A percentile compares a stretch with the other conserved stretches of the same genome.
phyloP scores from a whole-genome alignment of 2,113 vertebrate genomes.

The Nasalis larvatus region DNA sequence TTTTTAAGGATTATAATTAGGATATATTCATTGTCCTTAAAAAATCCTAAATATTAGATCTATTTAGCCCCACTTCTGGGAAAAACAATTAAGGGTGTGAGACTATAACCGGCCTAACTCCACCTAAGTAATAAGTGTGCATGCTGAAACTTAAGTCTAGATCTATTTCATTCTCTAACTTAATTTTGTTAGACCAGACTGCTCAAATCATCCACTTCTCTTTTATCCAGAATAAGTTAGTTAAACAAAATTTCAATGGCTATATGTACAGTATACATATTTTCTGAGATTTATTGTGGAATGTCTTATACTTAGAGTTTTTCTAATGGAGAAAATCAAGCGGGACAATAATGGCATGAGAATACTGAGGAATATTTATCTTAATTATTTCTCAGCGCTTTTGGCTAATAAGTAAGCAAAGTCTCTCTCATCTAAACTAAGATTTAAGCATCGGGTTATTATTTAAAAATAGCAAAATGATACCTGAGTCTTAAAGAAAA shows the following conservation, averaged over 20 bases:
- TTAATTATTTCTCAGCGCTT: neutral
- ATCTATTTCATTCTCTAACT: neutral
- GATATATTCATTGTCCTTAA: neutral
- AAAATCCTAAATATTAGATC: neutral
- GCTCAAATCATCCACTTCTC: neutral
- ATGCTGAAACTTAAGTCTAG: accelerated
- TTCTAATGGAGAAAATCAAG: neutral
- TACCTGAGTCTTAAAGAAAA: neutral
- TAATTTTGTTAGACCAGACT: neutral
- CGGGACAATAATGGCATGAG: neutral
- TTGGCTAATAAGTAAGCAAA: neutral
- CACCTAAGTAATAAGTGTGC: neutral
- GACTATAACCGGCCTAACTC: neutral
- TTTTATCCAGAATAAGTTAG: neutral
- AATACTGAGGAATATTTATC: neutral
- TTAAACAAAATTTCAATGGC: neutral
- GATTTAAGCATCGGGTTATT: neutral
- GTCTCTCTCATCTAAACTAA: neutral
- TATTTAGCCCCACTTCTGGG: neutral
- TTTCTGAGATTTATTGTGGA: neutral
- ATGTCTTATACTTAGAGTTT: neutral
- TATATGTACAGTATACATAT: neutral
- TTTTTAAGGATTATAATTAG: neutral
- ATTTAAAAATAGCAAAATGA: slow-evolving; percentile 18
- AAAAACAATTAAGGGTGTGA: neutral